Conservation (phyloP, 2,113 vertebrate genomes). For the Xiphophorus maculatus region DNA sequence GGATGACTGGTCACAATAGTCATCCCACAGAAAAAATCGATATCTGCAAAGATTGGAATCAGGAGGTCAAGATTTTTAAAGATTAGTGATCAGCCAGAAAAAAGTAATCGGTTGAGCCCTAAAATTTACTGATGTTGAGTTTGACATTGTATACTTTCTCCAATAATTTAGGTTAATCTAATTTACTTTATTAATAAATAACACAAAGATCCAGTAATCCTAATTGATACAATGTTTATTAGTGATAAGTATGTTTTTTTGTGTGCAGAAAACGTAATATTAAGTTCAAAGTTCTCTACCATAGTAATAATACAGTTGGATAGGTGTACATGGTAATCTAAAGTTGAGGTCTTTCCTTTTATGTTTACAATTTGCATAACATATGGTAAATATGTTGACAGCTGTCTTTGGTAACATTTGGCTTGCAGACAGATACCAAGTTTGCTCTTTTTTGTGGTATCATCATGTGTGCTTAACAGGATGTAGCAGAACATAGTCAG, state of each 20-base stretch:
- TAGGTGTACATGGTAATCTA: no score
- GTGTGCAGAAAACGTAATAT: not conserved
- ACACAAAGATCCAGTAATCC: not conserved
- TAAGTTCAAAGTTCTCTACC: no score
- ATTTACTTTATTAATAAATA: not conserved
- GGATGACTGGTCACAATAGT: no score
- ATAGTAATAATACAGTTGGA: no score
- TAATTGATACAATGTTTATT: no score
- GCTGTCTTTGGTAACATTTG: not conserved
- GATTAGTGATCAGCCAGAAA: no score
- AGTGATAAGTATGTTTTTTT: no score
- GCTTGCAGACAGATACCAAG: not conserved
- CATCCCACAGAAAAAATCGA: no score
- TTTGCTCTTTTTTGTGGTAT: constrained; percentile 9
- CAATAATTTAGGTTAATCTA: not conserved
- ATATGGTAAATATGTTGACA: not conserved
- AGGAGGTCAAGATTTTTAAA: no score
- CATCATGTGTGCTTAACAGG: constrained; percentile 38
- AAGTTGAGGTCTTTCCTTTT: not conserved
- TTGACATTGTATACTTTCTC: not conserved
- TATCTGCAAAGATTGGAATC: no score
- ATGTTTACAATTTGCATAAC: not conserved
- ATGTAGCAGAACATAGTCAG: constrained; percentile 49
- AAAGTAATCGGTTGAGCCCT: no score
- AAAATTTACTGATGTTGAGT: not conserved